Base-by-base conservation (phyloP, 1,140 invertebrate species). In the Reticulitermes speratus region DNA sequence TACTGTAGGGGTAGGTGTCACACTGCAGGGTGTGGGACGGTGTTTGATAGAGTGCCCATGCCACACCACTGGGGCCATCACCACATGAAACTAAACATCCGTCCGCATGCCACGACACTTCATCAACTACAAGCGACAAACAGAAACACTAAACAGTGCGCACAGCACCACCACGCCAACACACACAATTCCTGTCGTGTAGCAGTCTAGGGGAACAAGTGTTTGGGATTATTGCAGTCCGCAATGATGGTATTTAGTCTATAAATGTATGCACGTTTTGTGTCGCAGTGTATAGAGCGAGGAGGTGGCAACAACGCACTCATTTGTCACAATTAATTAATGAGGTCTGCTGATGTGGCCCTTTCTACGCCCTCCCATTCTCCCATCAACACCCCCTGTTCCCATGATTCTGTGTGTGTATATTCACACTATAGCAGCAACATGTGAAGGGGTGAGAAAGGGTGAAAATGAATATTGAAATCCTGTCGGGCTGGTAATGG, bases 271-370 rank as follows among this genome's bases (percentile, higher is more conserved):
- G 7, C 59, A 65, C 16, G 59, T 65, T 59, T 59, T 59, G 55
- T 59, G 55, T 59, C 7, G 55, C 55, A 59, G 55, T 59, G 6
- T 59, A 59, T 59, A 59, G 14, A 59, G 7, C 55, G 14, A 8
- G 14, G 55, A 59, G 55, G 55, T 59, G 38, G 38, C 38, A 65
- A 65, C 59, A 21, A 19, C 19, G 59, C 19, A 19, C 21, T 65
- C 59, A 65, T 65, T 65, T 65, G 59, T 65, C 59, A 65, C 21
- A 65, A 65, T 65, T 65, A 65, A 65, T 65, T 65, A 65, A 65
- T 65, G 59, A 65, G 59, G 59, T 21, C 59, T 65, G 59, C 19
- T 65, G 59, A 65, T 65, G 59, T 21, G 59, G 12, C 59, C 59
- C 25, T 48, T 48, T 48, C 45, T 48, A 48, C 45, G 45, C 45